phyloP scores from a whole-genome alignment of 2,113 vertebrate species.

The Toxotes chatareus region DNA sequence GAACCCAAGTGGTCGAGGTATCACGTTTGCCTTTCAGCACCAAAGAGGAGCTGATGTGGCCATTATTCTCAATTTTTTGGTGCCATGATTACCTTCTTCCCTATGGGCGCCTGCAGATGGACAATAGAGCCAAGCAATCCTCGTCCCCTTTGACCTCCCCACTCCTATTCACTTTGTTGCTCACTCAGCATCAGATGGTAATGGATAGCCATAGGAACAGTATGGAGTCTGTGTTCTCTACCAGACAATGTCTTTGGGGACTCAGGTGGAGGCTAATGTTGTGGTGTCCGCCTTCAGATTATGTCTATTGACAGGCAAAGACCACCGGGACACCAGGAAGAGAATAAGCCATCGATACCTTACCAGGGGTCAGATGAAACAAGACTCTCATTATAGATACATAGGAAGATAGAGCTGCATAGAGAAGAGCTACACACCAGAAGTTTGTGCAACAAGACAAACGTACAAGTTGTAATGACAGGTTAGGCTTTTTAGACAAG shows the following conservation, averaged over 20 bases:
- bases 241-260: conserved; percentile 69
- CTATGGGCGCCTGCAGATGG: conserved; percentile 45
- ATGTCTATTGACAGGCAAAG: conserved; percentile 62
- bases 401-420: conserved; percentile 46
- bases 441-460: not conserved
- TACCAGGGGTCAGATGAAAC: conserved; percentile 55
- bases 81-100: conserved; percentile 64
- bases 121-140: conserved; percentile 67
- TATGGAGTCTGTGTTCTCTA: conserved; percentile 74
- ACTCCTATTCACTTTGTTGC: conserved; percentile 65
- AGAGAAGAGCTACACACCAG: conserved; percentile 1
- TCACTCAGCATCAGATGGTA: conserved; percentile 76
- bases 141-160: conserved; percentile 71
- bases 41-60: conserved; percentile 26
- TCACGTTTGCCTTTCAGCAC: conserved; percentile 61
- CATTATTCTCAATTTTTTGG: conserved; percentile 61
- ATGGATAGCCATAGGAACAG: conserved; percentile 73
- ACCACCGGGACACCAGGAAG: conserved; percentile 65
- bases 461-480: not conserved
- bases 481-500: not conserved
- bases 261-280: conserved; percentile 61
- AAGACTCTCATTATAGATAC: conserved; percentile 52
- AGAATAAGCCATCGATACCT: conserved; percentile 56
- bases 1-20: conserved; percentile 31
- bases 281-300: conserved; percentile 64